These are phyloP conservation scores for Bagarius yarrelli DNA, from an alignment of 2,113 vertebrate genomes.

Conservation along the genomic window DNA sequence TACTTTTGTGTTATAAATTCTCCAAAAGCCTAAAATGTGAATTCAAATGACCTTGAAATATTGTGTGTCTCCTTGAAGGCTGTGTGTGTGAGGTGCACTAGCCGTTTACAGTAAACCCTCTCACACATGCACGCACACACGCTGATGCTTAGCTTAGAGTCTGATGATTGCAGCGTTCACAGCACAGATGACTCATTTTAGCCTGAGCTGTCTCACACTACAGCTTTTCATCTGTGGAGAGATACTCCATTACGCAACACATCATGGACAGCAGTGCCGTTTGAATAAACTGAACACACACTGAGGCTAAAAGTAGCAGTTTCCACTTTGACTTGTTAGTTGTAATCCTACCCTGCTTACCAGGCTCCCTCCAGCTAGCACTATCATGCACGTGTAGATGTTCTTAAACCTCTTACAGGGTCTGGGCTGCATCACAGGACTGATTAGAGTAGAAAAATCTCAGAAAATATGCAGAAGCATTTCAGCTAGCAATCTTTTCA, in stretches of 20 bases:
- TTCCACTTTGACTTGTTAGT: slow-evolving; percentile 5
- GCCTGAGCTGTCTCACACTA: neutral
- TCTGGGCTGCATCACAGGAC: neutral
- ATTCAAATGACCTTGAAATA: slow-evolving; percentile 15
- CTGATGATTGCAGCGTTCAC: neutral
- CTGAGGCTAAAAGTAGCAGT: slow-evolving; percentile 4
- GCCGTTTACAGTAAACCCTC: slow-evolving; percentile 13
- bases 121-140: slow-evolving; percentile 14
- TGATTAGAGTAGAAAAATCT: neutral
- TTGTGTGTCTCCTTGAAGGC: neutral
- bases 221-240: slow-evolving; percentile 18
- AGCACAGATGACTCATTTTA: slow-evolving; percentile 13
- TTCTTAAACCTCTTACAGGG: neutral
- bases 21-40: neutral
- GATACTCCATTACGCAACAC: neutral
- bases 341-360: neutral
- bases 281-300: neutral
- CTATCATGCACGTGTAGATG: neutral
- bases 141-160: slow-evolving; percentile 6
- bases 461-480: neutral
- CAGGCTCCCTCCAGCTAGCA: neutral
- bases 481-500: neutral
- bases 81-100: slow-evolving; percentile 1
- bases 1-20: slow-evolving; percentile 3
- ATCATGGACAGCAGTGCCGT: neutral